These are phyloP conservation scores for Eupithecia dodoneata DNA, from an alignment of 2,888 invertebrate genomes.

Conservation along the genomic window DNA sequence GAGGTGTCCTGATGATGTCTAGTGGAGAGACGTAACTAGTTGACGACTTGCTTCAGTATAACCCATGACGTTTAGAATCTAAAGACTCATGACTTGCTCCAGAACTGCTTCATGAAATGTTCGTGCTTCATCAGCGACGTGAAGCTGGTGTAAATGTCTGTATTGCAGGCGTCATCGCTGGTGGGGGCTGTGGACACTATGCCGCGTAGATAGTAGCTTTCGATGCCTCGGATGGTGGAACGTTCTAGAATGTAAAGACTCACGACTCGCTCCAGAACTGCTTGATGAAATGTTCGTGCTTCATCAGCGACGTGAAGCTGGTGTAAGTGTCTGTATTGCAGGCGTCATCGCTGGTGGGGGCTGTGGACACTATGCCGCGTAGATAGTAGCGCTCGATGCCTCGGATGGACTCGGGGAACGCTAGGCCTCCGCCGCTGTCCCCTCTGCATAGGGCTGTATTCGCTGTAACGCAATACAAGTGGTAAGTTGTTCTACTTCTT, in stretches of 20 bases:
- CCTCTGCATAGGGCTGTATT: conserved; percentile 8
- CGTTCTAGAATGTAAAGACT: neutral
- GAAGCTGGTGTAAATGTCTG: conserved; percentile 31
- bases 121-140: too few species aligned
- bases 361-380: conserved; percentile 67
- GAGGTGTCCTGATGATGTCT: too few species aligned
- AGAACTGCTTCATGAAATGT: too few species aligned
- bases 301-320: conserved; percentile 61
- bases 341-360: conserved; percentile 55
- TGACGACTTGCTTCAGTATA: too few species aligned
- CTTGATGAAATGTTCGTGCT: conserved; percentile 64
- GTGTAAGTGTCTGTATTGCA: conserved; percentile 62
- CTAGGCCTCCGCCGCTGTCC: conserved; percentile 67
- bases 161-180: conserved; percentile 57
- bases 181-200: conserved; percentile 66
- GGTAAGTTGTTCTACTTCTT: neutral
- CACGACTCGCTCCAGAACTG: conserved; percentile 42
- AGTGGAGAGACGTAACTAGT: too few species aligned
- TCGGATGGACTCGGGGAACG: neutral
- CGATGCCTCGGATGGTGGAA: neutral
- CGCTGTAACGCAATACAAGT: neutral
- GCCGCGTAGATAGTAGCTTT: conserved; percentile 62
- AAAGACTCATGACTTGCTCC: neutral
- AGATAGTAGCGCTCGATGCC: conserved; percentile 62
- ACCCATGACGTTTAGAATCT: neutral